Conservation (phyloP, 92 coral and sea anemone genomes). For the Diadumene lineata region DNA sequence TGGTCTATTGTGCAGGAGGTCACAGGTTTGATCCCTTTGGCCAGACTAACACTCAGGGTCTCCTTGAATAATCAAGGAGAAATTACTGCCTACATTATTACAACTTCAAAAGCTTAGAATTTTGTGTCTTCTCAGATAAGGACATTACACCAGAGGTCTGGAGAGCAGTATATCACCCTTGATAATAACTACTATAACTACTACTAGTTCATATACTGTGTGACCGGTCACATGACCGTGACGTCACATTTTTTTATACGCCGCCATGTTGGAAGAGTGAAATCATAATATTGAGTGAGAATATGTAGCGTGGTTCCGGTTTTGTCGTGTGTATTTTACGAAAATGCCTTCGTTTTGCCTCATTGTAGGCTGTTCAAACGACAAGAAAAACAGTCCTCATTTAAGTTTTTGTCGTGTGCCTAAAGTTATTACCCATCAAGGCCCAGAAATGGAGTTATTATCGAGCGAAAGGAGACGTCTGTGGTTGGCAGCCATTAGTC, state of each 20-base stretch:
- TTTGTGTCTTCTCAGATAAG: too few species aligned
- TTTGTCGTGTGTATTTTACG: neutral
- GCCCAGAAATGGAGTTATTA: conserved; percentile 51
- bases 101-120: too few species aligned
- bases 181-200: too few species aligned
- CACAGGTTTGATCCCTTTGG: too few species aligned
- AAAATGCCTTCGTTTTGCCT: conserved; percentile 5
- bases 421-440: conserved; percentile 58
- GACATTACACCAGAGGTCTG: too few species aligned
- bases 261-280: conserved; percentile 51
- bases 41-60: too few species aligned
- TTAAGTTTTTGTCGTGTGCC: conserved; percentile 58
- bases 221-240: conserved; percentile 22
- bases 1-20: too few species aligned
- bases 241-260: conserved; percentile 31
- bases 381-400: conserved; percentile 12
- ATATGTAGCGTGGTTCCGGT: conserved; percentile 10
- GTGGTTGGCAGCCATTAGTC: conserved; percentile 40
- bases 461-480: conserved; percentile 44
- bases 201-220: conserved; percentile 35
- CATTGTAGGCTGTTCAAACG: conserved; percentile 2
- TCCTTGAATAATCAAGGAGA: too few species aligned
- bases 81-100: too few species aligned
- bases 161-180: too few species aligned
- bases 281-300: conserved; percentile 1